Conservation (phyloP, 2,888 invertebrate genomes). For the Drymonia ruficornis region DNA sequence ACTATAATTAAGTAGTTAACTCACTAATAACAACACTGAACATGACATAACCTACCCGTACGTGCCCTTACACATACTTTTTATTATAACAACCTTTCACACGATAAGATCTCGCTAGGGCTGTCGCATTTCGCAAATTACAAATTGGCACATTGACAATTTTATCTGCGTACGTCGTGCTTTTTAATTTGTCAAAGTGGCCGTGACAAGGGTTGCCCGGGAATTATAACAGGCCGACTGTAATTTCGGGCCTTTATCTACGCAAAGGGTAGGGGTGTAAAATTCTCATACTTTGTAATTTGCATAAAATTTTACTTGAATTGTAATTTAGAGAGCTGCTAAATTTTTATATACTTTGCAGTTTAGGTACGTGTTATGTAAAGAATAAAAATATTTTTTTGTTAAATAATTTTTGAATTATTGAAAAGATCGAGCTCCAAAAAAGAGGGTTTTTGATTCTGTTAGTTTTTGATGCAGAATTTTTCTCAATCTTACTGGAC, state of each 20-base stretch:
- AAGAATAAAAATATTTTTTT: too few relatives aligned
- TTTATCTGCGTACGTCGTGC: conserved; percentile 47
- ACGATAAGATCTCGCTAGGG: conserved; percentile 47
- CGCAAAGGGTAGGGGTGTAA: conserved; percentile 47
- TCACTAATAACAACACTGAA: background rate
- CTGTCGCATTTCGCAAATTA: conserved; percentile 39
- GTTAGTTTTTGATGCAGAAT: too few relatives aligned
- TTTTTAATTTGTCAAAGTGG: conserved; percentile 59
- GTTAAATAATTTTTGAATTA: too few relatives aligned
- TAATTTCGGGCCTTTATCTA: conserved; percentile 43
- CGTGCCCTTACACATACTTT: background rate
- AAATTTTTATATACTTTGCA: conserved; percentile 20
- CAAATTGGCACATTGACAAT: conserved; percentile 47
- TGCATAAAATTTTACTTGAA: conserved; percentile 53
- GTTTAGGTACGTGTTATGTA: too few relatives aligned
- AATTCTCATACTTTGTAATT: conserved; percentile 52
- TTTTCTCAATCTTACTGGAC: background rate
- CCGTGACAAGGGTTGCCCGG: conserved; percentile 42
- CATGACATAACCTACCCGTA: conserved; percentile 1
- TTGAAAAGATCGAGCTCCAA: too few relatives aligned
- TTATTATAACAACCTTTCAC: conserved; percentile 29
- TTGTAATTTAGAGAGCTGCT: conserved; percentile 48
- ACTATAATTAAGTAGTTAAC: conserved; percentile 2
- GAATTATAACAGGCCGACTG: conserved; percentile 39
- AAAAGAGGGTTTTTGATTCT: too few relatives aligned